phyloP scores from a whole-genome alignment of 2,888 invertebrate genomes.

The Matsumyia berberina region DNA sequence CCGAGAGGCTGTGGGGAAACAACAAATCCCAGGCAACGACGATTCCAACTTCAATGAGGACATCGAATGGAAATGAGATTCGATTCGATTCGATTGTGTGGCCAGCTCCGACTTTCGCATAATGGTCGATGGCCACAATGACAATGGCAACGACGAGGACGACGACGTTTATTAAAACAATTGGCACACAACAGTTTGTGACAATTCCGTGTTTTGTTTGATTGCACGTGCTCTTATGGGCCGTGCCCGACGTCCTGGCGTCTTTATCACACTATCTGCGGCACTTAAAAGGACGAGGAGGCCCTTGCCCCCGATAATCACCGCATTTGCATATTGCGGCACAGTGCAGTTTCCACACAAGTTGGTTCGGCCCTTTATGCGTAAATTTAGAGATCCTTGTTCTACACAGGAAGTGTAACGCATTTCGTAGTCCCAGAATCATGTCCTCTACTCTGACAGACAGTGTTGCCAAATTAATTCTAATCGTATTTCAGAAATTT shows the following conservation, averaged over 20 bases:
- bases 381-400: slow-evolving; percentile 61
- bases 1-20: slow-evolving; percentile 33
- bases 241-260: slow-evolving; percentile 20
- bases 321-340: slow-evolving; percentile 73
- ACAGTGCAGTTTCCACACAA: slow-evolving; percentile 21
- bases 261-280: slow-evolving; percentile 36
- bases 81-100: slow-evolving; percentile 55
- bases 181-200: slow-evolving; percentile 70
- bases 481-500: slow-evolving; percentile 71
- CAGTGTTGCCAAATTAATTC: slow-evolving; percentile 72
- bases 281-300: slow-evolving; percentile 41
- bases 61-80: slow-evolving; percentile 62
- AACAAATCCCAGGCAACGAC: slow-evolving; percentile 42
- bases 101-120: slow-evolving; percentile 13
- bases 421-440: slow-evolving; percentile 45
- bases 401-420: slow-evolving; percentile 61
- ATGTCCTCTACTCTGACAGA: slow-evolving; percentile 21
- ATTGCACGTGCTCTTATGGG: slow-evolving; percentile 58
- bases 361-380: slow-evolving; percentile 42
- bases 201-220: slow-evolving; percentile 73
- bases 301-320: slow-evolving; percentile 62
- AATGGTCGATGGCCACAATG: slow-evolving; percentile 37
- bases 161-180: slow-evolving; percentile 70
- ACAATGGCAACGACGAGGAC: slow-evolving; percentile 21
- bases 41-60: slow-evolving; percentile 27